Base-by-base conservation (phyloP, 2,113 vertebrate species). In the Phocoena phocoena region DNA sequence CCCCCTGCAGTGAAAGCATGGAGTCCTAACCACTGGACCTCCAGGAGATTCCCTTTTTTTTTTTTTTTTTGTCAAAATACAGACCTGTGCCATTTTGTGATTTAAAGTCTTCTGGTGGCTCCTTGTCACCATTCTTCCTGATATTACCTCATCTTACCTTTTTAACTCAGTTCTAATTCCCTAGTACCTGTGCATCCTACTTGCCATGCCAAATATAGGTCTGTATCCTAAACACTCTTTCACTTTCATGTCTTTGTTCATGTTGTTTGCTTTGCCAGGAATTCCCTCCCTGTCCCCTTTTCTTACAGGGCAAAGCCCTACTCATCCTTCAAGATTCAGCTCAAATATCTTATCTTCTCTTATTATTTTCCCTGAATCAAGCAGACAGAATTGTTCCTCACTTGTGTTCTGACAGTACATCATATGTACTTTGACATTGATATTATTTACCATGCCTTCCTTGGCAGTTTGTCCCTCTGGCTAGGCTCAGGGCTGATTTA, bases 331-430 rank as follows among this genome's bases (percentile, higher is more conserved):
- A 92, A 81, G 50, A 94, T 95, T 95, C 44, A 93, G 38, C 62
- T 77, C 82, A 96, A 68, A 68, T 88, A 62, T 44, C 63, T 84
- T 92, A 15, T 53, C 21, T 80, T 87, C 28, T 84, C 20, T 90
- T 87, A 68, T 38, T 92, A 65, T 58, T 97, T 97, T 88, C 60
- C 65, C 36, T 41, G 36, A 97, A 60, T 93, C n/a, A 71, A 84
- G 20, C 53, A 97, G 67, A 33, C 44, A 94, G 14, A 95, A 65
- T 85, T 88, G 33, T 81, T 77, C 28, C n/a, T 92, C 76, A 53
- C 73, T 84, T 90, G n/a, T 94, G 20, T 88, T 95, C 65, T 70
- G 31, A 94, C 60, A 73, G 53, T 60, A 33, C 4, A 11, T 82
- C 53, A 20, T 58, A 60, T 41, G 17, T 96, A 38, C 68, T 96